These are phyloP conservation scores for Perizoma flavofasciatum DNA, from an alignment of 2,888 invertebrate genomes.

Conservation along the genomic window DNA sequence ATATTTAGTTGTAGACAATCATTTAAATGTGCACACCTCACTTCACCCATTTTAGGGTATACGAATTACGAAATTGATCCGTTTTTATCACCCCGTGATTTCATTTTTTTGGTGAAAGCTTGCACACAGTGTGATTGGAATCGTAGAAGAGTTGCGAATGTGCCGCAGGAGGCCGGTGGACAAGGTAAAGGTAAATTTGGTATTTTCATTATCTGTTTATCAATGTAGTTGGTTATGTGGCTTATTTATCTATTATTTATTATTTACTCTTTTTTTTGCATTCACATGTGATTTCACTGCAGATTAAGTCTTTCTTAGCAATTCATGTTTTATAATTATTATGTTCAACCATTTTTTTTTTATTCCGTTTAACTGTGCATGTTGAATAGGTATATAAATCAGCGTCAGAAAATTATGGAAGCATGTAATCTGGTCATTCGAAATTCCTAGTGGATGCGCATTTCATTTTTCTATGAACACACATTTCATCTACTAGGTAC, in stretches of 20 bases:
- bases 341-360: conserved; percentile 31
- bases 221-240: conserved; percentile 78
- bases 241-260: conserved; percentile 81
- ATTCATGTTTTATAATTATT: conserved; percentile 66
- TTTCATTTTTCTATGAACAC: conserved; percentile 66
- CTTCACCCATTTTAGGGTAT: conserved; percentile 53
- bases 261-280: conserved; percentile 74
- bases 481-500: conserved; percentile 10
- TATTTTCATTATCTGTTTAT: conserved; percentile 55
- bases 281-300: conserved; percentile 85
- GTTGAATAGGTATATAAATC: conserved; percentile 50
- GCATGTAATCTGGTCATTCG: conserved; percentile 54
- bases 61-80: conserved; percentile 39
- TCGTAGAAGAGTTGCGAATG: conserved; percentile 58
- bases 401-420: conserved; percentile 52
- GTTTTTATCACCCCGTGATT: conserved; percentile 47
- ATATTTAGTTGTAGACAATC: conserved; percentile 51
- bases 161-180: conserved; percentile 45
- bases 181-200: conserved; percentile 65
- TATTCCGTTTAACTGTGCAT: conserved; percentile 56
- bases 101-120: conserved; percentile 39
- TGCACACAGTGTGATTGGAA: conserved; percentile 54
- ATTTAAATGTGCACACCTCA: conserved; percentile 59
- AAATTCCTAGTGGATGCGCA: conserved; percentile 70
- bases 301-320: conserved; percentile 70